Percentiles rank a stretch among this genome's conserved stretches.
Conservation (phyloP, 2,113 vertebrate genomes). For the Heliornis fulica region DNA sequence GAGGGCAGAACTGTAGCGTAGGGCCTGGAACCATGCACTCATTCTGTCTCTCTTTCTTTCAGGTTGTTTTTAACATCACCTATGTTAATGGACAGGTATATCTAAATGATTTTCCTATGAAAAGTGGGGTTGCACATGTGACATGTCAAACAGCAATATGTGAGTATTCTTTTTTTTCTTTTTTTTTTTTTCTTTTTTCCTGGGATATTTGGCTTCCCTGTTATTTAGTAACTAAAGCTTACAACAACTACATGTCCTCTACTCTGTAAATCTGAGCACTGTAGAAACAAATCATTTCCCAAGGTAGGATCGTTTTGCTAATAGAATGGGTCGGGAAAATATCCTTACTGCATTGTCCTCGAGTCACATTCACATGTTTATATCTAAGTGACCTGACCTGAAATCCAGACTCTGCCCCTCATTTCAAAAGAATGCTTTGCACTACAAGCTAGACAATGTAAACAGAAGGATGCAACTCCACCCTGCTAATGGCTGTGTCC, state of each 20-base stretch:
- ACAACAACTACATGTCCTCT: neutral
- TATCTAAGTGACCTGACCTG: neutral
- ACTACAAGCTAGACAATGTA: neutral
- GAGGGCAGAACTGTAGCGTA: neutral
- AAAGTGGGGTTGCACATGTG: slow-evolving; percentile 85
- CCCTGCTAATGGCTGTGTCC: slow-evolving; percentile 45
- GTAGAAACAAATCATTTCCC: neutral
- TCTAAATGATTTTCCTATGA: slow-evolving; percentile 88
- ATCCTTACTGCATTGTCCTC: neutral
- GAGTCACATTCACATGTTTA: neutral
- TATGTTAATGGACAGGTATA: slow-evolving; percentile 80
- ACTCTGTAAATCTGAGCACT: neutral
- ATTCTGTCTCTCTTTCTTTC: slow-evolving; percentile 55
- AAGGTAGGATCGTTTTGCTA: neutral
- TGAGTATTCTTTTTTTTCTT: slow-evolving; percentile 74
- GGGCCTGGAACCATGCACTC: neutral
- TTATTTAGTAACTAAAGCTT: neutral
- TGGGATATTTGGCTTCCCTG: neutral
- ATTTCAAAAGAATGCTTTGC: slow-evolving; percentile 22
- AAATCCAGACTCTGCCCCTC: neutral
- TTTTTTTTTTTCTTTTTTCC: neutral
- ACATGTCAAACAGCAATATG: slow-evolving; percentile 84
- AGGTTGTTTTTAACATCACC: slow-evolving; percentile 80
- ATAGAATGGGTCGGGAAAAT: neutral
- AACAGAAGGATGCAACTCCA: slow-evolving; percentile 59